Base-by-base conservation (phyloP, 2,888 invertebrate species). In the Dryococelus australis region DNA sequence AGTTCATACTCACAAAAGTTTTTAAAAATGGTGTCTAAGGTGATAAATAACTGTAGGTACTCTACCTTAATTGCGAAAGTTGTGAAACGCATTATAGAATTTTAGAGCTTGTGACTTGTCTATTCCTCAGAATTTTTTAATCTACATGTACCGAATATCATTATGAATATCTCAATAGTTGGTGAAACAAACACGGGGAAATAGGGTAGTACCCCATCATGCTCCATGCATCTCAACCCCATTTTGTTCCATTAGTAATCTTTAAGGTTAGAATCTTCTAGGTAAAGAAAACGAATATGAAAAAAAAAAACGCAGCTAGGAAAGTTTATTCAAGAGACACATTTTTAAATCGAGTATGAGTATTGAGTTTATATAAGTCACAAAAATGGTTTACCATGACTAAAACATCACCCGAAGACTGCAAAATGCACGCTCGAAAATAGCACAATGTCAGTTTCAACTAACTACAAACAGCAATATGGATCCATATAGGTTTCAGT, bases 401-500 rank as follows among this genome's bases (percentile, higher is more conserved):
- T 16, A 47, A 47, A 10, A 16, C 16, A 16, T 47, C 47, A 47
- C 47, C 4, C 13, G 0, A 80, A 80, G 3, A 80, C n/a, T 24
- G 80, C n/a, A 80, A 80, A 80, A n/a, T 47, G 47, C 26, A 80
- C 80, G n/a, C n/a, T n/a, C 80, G 28, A 47, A 47, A 47, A 47
- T 47, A 5, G 47, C 47, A 47, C 16, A 47, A 0, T 16, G 80
- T 28, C 80, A 80, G n/a, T 80, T 80, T 10, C 28, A 24, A 9
- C 80, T 26, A 80, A 24, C 80, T 80, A 12, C n/a, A n/a, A 80
- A 47, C 35, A 47, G 8, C 47, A 47, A 47, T 3, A 47, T 6
- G 2, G 47, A 3, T 47, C 47, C 47, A 16, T 47, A 47, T 80
- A 24, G 80, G 26, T 80, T n/a, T 28, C 80, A 13, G 24, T 26